phyloP scores from a whole-genome alignment of 1,140 invertebrate species.

The Ceratitis capitata region DNA sequence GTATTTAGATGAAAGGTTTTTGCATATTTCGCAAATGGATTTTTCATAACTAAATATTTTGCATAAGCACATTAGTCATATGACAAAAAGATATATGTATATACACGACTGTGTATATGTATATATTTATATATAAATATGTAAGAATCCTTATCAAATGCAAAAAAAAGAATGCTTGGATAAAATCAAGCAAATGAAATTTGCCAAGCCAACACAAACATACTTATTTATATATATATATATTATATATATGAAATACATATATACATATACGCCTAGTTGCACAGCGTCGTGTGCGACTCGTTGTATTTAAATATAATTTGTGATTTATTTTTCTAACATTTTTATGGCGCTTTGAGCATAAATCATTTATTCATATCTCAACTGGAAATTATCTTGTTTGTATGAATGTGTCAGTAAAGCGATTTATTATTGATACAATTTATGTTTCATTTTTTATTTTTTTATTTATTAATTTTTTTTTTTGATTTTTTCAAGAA shows the following conservation, averaged over 20 bases:
- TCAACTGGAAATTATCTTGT: neutral
- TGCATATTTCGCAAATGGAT: slow-evolving; percentile 4
- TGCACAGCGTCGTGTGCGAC: no score
- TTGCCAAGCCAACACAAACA: neutral
- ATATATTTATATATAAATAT: no score
- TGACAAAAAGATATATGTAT: neutral
- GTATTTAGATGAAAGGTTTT: neutral
- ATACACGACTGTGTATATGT: no score
- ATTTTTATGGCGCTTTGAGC: neutral
- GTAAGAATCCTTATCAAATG: neutral
- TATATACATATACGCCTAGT: neutral
- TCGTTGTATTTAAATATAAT: no score
- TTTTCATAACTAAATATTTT: neutral
- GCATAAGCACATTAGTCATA: slow-evolving; percentile 15
- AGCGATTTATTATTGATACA: no score
- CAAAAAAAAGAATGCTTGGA: neutral
- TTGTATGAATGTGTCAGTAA: no score
- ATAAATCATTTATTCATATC: neutral
- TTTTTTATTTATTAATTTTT: no score
- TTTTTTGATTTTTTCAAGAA: no score
- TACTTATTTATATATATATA: neutral
- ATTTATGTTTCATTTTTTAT: no score
- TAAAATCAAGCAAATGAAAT: neutral
- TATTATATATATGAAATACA: neutral
- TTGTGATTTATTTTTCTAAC: neutral